Evolutionary conservation across 1,140 invertebrate genomes (phyloP).

Genomic region (Aphis craccivora): DNA sequence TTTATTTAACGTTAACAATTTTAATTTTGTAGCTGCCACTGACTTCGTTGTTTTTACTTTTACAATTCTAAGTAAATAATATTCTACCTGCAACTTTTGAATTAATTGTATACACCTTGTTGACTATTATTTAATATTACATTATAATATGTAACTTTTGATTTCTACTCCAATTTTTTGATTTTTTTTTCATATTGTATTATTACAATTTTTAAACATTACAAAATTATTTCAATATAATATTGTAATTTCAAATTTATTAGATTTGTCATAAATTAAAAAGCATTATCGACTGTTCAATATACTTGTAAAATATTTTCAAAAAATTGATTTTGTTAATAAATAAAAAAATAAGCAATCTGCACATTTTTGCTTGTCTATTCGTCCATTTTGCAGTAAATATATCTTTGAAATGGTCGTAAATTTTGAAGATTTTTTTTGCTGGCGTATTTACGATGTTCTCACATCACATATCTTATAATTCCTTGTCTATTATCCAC

Average conservation of each 20-base stretch:
- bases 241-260: too few species aligned
- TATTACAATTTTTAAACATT: too few species aligned
- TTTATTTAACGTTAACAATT: not conserved
- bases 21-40: too few species aligned
- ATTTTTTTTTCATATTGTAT: too few species aligned
- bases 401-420: not conserved
- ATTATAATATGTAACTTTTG: too few species aligned
- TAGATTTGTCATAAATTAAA: too few species aligned
- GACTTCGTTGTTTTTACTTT: not conserved
- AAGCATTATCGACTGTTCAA: too few species aligned
- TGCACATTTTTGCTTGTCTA: not conserved
- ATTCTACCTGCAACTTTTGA: too few species aligned
- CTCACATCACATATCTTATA: not conserved
- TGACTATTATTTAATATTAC: not conserved
- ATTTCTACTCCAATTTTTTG: too few species aligned
- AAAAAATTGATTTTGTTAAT: not conserved
- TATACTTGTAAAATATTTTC: too few species aligned
- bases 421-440: not conserved
- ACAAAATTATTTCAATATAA: too few species aligned
- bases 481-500: not conserved
- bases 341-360: not conserved
- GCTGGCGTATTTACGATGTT: constrained; percentile 9
- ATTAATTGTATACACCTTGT: too few species aligned
- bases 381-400: not conserved
- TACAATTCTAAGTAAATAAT: not conserved